Evolutionary conservation across 2,113 vertebrate genomes (phyloP), one percentile per base, ranked within the genome.

Genomic region (Electrona antarctica): DNA sequence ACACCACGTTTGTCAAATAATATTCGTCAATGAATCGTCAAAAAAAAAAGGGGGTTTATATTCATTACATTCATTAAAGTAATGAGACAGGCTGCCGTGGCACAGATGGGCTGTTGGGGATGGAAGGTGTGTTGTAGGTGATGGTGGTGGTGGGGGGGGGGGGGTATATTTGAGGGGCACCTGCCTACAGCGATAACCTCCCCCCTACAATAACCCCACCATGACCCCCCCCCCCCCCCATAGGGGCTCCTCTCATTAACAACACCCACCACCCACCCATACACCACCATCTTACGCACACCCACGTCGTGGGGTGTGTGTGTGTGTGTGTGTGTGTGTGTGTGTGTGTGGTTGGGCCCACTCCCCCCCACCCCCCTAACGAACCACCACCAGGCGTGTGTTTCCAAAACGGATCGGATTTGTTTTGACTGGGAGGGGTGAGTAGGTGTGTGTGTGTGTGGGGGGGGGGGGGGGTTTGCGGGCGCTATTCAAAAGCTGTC

Each of bases 401-500:
- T 92, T 93, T 92, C 91, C 85, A 87, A 90, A 89, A 89, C 75
- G 81, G 82, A 88, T 88, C 89, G 86, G 77, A 89, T 93, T 91
- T 92, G 90, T 92, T 92, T 92, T 89, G 88, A 90, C 91, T 88
- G 83, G 88, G 80, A 82, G 89, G 80, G 88, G 83, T 41, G 33
- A 41, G 33, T 41, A 6, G 33, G 33, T 41, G 33, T 21, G 21
- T 21, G 21, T 21, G 21, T 21, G 21, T 21, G 33, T 1, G 33
- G 80, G 82, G 89, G 80, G 88, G 83, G 33, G 33, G 80, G 82
- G 89, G 80, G 88, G 83, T 87, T 92, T 84, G 85, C 88, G 84
- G 75, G 3, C 67, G 84, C 85, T 79, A 82, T 84, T 90, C 87
- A 89, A 85, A 41, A 84, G 90, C 91, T 93, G 93, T 93, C 93